Evolutionary conservation across 2,113 vertebrate genomes (phyloP).

Genomic region (Sus scrofa): T2T-Sscrofa CM000820.6:133057501-133058000

Average conservation of each 20-base stretch:
- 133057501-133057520: not conserved
- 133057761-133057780: too few species aligned
- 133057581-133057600: not conserved
- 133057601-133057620: not conserved
- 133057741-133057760: too few species aligned
- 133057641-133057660: not conserved
- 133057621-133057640: accelerated
- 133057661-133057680: not conserved
- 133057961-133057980: not conserved
- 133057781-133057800: too few species aligned
- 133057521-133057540: not conserved
- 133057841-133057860: too few species aligned
- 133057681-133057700: too few species aligned
- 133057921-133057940: not conserved
- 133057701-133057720: too few species aligned
- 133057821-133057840: too few species aligned
- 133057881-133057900: not conserved
- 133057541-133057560: not conserved
- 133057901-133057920: not conserved
- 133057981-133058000: not conserved
- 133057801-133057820: too few species aligned
- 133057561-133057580: not conserved
- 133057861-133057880: too few species aligned
- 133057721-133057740: too few species aligned
- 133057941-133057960: not conserved